A percentile compares a stretch with the other conserved stretches of the same genome.
These are phyloP conservation scores for Prionailurus viverrinus DNA, from an alignment of 2,113 vertebrate genomes.

Conservation along the genomic window DNA sequence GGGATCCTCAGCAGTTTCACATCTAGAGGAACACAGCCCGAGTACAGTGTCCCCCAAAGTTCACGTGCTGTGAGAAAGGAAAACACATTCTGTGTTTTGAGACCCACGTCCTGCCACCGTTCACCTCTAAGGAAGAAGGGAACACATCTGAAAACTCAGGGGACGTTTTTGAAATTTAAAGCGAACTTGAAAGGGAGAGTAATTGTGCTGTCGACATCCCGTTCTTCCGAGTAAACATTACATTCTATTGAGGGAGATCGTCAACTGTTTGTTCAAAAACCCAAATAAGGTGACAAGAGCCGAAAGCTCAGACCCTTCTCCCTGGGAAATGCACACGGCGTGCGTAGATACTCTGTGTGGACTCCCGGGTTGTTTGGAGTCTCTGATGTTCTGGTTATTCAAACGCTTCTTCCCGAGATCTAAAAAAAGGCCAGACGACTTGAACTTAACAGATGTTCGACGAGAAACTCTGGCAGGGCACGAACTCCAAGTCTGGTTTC, in stretches of 20 bases:
- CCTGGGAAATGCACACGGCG: not conserved
- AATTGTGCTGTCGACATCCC: not conserved
- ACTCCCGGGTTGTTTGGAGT: not conserved
- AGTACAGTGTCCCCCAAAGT: accelerated
- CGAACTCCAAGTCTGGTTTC: accelerated
- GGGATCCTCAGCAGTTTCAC: slow-evolving; percentile 60
- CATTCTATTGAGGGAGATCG: not conserved
- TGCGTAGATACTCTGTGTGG: too few relatives aligned
- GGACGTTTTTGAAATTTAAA: not conserved
- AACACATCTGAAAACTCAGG: not conserved
- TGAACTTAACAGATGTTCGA: not conserved
- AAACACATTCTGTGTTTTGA: not conserved
- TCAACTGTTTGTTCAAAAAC: not conserved
- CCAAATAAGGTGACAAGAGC: not conserved
- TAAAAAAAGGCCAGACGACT: too few relatives aligned
- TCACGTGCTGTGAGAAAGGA: accelerated
- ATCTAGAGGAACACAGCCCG: not conserved
- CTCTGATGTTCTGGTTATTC: not conserved
- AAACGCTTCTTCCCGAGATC: not conserved
- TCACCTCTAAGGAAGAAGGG: too few relatives aligned
- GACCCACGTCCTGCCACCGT: not conserved
- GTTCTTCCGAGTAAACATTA: not conserved
- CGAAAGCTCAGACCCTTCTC: not conserved
- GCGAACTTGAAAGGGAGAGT: not conserved
- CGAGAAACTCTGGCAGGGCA: not conserved